phyloP scores from a whole-genome alignment of 2,797 vertebrate genomes.

The Oreochromis mossambicus region DNA sequence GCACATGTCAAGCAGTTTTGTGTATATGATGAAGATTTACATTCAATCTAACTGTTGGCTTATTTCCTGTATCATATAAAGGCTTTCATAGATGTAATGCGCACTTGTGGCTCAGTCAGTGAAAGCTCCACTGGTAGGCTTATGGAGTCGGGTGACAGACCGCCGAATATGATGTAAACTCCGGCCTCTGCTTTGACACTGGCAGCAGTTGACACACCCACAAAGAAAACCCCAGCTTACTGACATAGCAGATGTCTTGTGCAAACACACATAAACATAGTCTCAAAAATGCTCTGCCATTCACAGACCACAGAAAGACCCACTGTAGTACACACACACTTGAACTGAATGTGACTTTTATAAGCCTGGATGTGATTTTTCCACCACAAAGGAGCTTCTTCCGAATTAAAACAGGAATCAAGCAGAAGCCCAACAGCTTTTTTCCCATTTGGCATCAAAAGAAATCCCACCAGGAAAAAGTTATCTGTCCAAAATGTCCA shows the following conservation, averaged over 20 bases:
- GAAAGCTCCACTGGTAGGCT: not conserved
- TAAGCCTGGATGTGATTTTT: not conserved
- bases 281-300: not conserved
- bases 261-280: constrained; percentile 47
- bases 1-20: not conserved
- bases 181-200: constrained; percentile 44
- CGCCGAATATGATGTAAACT: constrained; percentile 45
- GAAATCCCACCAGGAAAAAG: not conserved
- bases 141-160: constrained; percentile 8
- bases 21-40: not conserved
- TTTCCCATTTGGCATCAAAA: not conserved
- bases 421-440: not conserved
- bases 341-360: not conserved
- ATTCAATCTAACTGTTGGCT: not conserved
- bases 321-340: not conserved
- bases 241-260: constrained; percentile 63
- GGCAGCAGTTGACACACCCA: constrained; percentile 53
- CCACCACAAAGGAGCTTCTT: not conserved
- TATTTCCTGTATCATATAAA: not conserved
- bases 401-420: not conserved
- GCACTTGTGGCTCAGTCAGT: not conserved
- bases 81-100: not conserved
- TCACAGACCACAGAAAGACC: constrained; percentile 4
- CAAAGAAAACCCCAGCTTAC: constrained; percentile 52
- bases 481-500: not conserved